Base-by-base conservation (phyloP, 1,140 invertebrate species). In the Drosophila triauraria region DNA sequence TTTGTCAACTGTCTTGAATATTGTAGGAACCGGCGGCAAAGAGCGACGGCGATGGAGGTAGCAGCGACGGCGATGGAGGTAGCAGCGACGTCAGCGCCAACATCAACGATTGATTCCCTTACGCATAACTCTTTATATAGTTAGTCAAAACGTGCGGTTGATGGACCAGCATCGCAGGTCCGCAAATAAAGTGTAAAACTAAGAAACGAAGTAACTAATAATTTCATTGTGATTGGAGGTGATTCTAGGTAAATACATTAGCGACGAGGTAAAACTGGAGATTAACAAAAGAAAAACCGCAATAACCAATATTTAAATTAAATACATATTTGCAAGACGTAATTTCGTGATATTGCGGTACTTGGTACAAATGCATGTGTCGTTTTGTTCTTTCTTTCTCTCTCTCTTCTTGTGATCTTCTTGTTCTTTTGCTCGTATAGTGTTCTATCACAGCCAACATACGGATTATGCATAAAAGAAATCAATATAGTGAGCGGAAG, bases 341-440 rank as follows among this genome's bases (percentile, higher is more conserved):
- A 50, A 53, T 53, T 51, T 27, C 27, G 27, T 27, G 27, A 27
- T 27, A 27, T 27, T 27, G 27, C 50, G 50, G 50, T 35, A 51
- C 50, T 17, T 35, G 50, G 17, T 53, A 20, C 32, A 17, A 35
- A 20, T 53, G n/a, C 27, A 27, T 7, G 27, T 27, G 27, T 54
- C 32, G 32, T 54, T 54, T 38, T 53, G 27, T n/a, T 38, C 12
- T 54, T 32, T 43, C 42, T 7, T 43, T 43, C n/a, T 35, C 9
- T 38, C 51, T 51, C 50, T 51, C 15, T 51, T 25, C 48, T 54
- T 54, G 32, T 38, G 30, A 20, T 54, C 32, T 54, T 23, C 32
- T 54, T 54, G 50, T 35, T 53, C 50, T 54, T 54, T n/a, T 38
- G 51, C 51, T 23, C 32, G 38, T 54, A 54, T 54, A 38, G 51